Evolutionary conservation across 2,797 vertebrate species (phyloP).

Genomic region (Chaetophractus vellerosus): DNA sequence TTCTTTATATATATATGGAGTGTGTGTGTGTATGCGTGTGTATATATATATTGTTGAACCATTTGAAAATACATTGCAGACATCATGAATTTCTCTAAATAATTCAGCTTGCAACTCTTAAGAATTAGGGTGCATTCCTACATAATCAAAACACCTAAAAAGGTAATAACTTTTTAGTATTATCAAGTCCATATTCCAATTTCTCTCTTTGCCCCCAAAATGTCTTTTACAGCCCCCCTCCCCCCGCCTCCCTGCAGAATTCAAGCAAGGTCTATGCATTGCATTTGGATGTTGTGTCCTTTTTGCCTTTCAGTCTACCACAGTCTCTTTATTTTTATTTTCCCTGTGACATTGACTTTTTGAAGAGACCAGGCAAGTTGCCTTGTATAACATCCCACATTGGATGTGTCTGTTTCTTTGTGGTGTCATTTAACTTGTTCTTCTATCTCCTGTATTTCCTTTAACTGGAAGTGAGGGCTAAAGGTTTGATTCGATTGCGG

Average conservation of each 20-base stretch:
- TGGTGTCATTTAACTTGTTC: too few relatives aligned
- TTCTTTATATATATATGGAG: neutral
- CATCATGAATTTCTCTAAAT: neutral
- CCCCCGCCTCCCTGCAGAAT: neutral
- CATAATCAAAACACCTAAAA: accelerated
- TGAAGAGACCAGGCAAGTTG: neutral
- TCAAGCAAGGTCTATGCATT: neutral
- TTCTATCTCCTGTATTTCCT: neutral
- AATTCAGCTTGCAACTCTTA: neutral
- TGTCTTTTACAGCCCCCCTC: neutral
- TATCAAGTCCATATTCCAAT: neutral
- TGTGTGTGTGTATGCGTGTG: neutral
- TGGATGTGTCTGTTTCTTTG: neutral
- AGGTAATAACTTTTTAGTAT: neutral
- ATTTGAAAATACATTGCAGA: neutral
- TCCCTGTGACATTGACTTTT: neutral
- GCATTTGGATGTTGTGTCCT: neutral
- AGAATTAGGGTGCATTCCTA: neutral
- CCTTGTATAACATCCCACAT: too few relatives aligned
- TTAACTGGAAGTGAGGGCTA: neutral
- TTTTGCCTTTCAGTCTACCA: neutral
- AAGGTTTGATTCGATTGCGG: neutral
- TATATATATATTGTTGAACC: neutral
- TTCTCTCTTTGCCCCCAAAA: neutral
- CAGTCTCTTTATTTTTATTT: neutral